A percentile compares a stretch with the other conserved stretches of the same genome.
Evolutionary conservation across 2,797 vertebrate genomes (phyloP).

Genomic region (Takifugu rubripes): DNA sequence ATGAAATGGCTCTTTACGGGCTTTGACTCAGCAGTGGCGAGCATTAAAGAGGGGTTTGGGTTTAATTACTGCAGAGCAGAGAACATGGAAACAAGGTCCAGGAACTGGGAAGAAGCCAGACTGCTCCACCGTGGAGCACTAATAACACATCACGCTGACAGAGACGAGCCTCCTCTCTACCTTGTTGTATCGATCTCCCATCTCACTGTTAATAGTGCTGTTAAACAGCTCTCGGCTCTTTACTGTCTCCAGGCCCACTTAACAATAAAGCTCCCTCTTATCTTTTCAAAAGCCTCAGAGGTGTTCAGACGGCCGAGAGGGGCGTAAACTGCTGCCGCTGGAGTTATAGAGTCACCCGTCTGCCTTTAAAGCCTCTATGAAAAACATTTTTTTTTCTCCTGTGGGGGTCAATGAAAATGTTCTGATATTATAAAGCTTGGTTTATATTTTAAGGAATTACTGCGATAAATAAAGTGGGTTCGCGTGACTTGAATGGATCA

Average conservation of each 20-base stretch:
- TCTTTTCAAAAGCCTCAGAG: conserved; percentile 53
- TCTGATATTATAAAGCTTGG: neutral
- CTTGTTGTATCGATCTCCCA: conserved; percentile 83
- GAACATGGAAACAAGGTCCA: conserved; percentile 57
- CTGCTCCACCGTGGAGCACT: conserved; percentile 70
- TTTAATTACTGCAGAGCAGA: conserved; percentile 72
- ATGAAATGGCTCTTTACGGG: conserved; percentile 61
- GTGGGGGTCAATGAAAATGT: too few species aligned
- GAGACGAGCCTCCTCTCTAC: conserved; percentile 73
- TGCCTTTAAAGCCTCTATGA: neutral
- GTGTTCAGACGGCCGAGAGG: conserved; percentile 24
- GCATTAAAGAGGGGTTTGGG: conserved; percentile 40
- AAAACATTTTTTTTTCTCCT: too few species aligned
- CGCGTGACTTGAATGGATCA: too few species aligned
- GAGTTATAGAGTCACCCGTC: conserved; percentile 17
- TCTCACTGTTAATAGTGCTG: conserved; percentile 83
- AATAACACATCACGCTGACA: conserved; percentile 83
- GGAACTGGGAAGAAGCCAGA: conserved; percentile 70
- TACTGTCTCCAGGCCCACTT: conserved; percentile 83
- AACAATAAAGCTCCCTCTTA: conserved; percentile 79
- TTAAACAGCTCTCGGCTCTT: conserved; percentile 86
- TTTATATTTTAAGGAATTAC: neutral
- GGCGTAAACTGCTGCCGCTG: conserved; percentile 19
- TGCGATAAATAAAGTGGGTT: neutral
- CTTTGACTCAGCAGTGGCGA: conserved; percentile 35